Evolutionary conservation across 2,113 vertebrate species (phyloP).

Genomic region (Pelecanus crispus): DNA sequence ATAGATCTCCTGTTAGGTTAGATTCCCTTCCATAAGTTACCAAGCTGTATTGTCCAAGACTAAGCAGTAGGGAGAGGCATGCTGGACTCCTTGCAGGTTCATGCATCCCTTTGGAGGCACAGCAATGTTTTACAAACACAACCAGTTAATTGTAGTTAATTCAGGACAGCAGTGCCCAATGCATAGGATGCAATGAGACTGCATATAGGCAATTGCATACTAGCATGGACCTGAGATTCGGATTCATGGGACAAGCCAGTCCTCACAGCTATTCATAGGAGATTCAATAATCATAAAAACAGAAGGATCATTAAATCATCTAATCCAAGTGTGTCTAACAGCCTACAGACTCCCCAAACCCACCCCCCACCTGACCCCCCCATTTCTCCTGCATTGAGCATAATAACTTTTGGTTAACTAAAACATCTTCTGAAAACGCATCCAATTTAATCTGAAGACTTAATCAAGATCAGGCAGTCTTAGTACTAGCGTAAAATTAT

Average conservation of each 20-base stretch:
- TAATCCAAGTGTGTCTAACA: neutral
- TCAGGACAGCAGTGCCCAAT: neutral
- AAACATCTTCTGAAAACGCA: neutral
- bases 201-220: fast-evolving
- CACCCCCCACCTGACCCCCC: fast-evolving
- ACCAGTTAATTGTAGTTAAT: neutral
- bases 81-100: neutral
- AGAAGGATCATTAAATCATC: neutral
- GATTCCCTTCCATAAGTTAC: neutral
- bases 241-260: neutral
- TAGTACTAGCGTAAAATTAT: neutral
- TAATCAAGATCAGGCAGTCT: neutral
- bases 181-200: neutral
- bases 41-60: neutral
- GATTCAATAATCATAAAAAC: neutral
- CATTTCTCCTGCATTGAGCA: neutral
- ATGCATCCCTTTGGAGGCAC: neutral
- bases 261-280: neutral
- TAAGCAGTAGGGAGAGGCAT: neutral
- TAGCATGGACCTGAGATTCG: neutral
- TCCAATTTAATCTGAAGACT: neutral
- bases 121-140: neutral
- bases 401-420: neutral
- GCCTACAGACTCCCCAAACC: neutral
- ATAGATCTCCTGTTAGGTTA: neutral